Percentiles rank a stretch among this genome's conserved stretches.
Evolutionary conservation across 2,888 invertebrate species (phyloP).

Genomic region (Heliconius charithonia): DNA sequence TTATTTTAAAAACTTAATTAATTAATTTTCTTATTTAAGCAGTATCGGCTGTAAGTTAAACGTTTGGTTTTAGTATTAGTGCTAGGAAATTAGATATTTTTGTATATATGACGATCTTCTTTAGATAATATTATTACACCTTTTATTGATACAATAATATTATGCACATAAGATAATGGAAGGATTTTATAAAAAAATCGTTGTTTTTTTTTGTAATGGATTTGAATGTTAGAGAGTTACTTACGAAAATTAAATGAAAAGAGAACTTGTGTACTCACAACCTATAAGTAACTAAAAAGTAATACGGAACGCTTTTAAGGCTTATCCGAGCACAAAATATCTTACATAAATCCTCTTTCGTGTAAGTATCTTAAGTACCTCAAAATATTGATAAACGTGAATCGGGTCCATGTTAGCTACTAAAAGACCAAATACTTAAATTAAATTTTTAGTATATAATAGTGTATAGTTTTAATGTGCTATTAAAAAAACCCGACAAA

Average conservation of each 20-base stretch:
- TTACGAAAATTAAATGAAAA: not conserved
- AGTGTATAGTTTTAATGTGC: too few relatives aligned
- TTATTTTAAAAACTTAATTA: conserved; percentile 46
- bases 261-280: not conserved
- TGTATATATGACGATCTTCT: too few relatives aligned
- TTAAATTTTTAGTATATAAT: not conserved
- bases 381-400: not conserved
- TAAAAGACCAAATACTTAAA: not conserved
- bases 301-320: not conserved
- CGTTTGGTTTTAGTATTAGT: not conserved
- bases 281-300: not conserved
- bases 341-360: not conserved
- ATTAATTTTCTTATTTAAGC: conserved; percentile 37
- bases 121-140: too few relatives aligned
- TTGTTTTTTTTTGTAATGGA: too few relatives aligned
- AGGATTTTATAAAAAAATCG: too few relatives aligned
- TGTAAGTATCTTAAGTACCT: not conserved
- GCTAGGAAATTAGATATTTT: not conserved
- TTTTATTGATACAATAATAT: too few relatives aligned
- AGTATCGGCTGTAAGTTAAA: not conserved
- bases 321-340: not conserved
- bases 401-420: not conserved
- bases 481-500: not conserved
- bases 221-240: too few relatives aligned
- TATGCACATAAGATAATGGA: too few relatives aligned